phyloP scores from a whole-genome alignment of 2,113 vertebrate genomes.

The Calonectris borealis region DNA sequence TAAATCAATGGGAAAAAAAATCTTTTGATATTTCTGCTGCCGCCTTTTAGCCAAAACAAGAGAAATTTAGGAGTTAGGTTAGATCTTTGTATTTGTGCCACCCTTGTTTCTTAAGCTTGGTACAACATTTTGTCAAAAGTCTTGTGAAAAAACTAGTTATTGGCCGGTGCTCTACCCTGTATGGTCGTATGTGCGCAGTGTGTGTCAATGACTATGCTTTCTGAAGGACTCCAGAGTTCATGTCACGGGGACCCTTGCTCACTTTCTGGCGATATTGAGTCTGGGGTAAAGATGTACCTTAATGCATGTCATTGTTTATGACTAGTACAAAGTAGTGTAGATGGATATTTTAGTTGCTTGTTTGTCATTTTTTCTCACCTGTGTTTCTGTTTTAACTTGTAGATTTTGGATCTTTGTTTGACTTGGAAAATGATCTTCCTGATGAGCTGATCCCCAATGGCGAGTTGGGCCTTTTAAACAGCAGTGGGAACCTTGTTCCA shows the following conservation, averaged over 20 bases:
- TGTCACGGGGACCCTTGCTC: accelerated
- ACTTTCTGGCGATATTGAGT: accelerated
- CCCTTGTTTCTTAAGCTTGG: background rate
- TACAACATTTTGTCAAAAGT: background rate
- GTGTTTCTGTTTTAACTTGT: conserved; percentile 69
- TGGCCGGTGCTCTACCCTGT: background rate
- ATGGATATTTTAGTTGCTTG: background rate
- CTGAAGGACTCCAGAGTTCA: background rate
- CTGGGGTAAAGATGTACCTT: background rate
- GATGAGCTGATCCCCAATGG: conserved; percentile 98
- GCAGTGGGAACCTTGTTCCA: conserved; percentile 82
- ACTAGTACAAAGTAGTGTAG: background rate
- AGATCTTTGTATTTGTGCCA: background rate
- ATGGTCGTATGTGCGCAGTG: accelerated
- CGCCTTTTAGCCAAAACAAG: background rate
- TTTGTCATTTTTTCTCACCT: conserved; percentile 44
- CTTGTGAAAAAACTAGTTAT: background rate
- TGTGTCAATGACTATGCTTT: background rate
- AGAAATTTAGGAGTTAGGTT: background rate
- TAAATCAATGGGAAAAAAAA: background rate
- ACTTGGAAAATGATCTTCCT: conserved; percentile 97
- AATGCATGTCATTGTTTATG: background rate
- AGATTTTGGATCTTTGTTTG: conserved; percentile 96
- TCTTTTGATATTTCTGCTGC: background rate
- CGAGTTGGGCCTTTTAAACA: conserved; percentile 86